Evolutionary conservation across 1,140 invertebrate genomes (phyloP).

Genomic region (Microplitis mediator): DNA sequence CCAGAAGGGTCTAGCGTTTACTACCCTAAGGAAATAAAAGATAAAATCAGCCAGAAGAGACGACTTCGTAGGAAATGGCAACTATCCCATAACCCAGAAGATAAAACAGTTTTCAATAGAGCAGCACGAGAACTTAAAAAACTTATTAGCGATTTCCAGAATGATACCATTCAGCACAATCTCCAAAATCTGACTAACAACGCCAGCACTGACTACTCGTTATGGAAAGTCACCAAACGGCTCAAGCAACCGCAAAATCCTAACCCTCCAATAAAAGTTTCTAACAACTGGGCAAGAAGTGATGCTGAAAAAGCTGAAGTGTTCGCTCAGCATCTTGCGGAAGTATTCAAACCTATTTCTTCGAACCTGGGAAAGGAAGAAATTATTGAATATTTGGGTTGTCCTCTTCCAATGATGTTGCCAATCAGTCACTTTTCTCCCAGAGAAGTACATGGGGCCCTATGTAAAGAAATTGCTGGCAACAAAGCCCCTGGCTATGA

Average conservation of each 20-base stretch:
- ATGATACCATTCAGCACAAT: constrained; percentile 21
- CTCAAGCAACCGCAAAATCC: neutral
- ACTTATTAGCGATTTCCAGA: neutral
- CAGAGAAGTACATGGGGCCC: neutral
- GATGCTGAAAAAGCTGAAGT: neutral
- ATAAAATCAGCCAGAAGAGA: too few relatives aligned
- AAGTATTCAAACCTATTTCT: neutral
- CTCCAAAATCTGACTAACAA: constrained; percentile 19
- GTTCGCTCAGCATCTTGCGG: neutral
- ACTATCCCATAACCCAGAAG: too few relatives aligned
- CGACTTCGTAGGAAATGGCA: too few relatives aligned
- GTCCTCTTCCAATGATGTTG: neutral
- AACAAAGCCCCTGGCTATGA: constrained; percentile 34
- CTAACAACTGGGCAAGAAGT: neutral
- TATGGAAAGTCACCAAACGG: neutral
- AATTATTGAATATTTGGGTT: neutral
- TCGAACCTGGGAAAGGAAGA: neutral
- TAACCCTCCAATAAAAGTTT: neutral
- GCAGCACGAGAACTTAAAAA: neutral
- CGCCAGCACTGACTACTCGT: constrained; percentile 29
- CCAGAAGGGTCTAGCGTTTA: too few relatives aligned
- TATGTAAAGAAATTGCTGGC: constrained; percentile 3
- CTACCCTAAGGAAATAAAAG: too few relatives aligned
- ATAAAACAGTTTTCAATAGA: too few relatives aligned
- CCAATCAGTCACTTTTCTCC: neutral